Evolutionary conservation across 1,140 invertebrate genomes (phyloP), one percentile per base, ranked within the genome.

Genomic region (Tetragnatha versicolor): DNA sequence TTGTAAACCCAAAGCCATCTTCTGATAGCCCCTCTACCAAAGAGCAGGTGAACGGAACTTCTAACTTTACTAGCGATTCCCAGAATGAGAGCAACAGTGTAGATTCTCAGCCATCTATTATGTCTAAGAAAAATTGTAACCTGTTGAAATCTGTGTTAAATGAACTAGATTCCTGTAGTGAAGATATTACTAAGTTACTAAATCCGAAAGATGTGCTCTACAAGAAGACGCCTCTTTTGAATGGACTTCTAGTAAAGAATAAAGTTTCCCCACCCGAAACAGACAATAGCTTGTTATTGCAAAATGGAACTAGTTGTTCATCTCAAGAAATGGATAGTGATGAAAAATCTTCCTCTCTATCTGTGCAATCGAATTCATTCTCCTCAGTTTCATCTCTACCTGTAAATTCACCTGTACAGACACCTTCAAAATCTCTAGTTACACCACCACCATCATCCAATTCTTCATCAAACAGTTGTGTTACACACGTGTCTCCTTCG

Each of bases 181-280:
- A 66, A 25, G 39, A 75, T 55, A 14, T 37, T 33, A 58, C 47
- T 20, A 75, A 60, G n/a, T 20, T 51, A n/a, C 78, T 51, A 25
- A 33, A 65, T 33, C 6, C 51, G 14, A 77, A 55, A 55, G 78
- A 72, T 17, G 80, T 78, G 65, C 55, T 80, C 2, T 80, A 25
- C 39, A 81, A 81, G 42, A 76, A 63, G 45, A 82, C 83, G 10
- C 83, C 83, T 12, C 66, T 83, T 49, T 73, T 83, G 39, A 83
- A 83, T 69, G 83, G 82, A 17, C 60, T 83, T 17, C 60, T 83
- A 35, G 83, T 83, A 70, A 81, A 82, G 77, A 82, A 80, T 5
- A 83, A 83, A 78, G 25, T 82, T 20, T 55, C 73, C n/a, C 37
- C 69, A 25, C 17, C 70, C 6, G 37, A 12, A 33, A 6, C 51